Base-by-base conservation (phyloP, 23 tunicate species). In the Clavelina lepadiformis region DNA sequence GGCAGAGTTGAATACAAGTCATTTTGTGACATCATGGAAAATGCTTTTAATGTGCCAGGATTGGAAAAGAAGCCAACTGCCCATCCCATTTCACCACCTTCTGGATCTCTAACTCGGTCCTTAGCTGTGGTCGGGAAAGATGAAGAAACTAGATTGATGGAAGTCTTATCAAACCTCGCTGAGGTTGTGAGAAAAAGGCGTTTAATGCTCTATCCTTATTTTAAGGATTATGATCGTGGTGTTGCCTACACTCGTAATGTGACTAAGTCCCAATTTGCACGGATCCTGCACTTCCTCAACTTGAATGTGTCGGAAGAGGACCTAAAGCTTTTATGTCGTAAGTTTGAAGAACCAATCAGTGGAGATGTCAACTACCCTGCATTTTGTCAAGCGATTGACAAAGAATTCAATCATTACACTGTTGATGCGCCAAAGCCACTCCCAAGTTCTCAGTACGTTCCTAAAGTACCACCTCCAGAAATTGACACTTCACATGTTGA, bases 331-430 rank as follows among this genome's bases (percentile, higher is more conserved):
- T 36, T 89, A 28, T 89, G 89, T 24, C 35, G 67, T 24, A 89
- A 89, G 64, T 89, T 89, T 49, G 83, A 75, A 47, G 89, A 81
- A 63, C 97, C 97, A 26, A 75, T 56, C 54, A 81, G 89, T 56
- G 88, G 87, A 0, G 89, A 89, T 68, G 83, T 89, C 5, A 89
- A 78, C 52, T 89, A 89, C 57, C 91, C 91, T 7, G 97, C 97
- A 15, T 89, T 89, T 65, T 89, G 97, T 61, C 97, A 89, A 70
- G 89, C 78, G 3, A 69, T 89, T 35, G 97, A 89, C 54, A 61
- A 75, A 46, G 80, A 89, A 63, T 89, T 89, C 35, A 65, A 81
- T 55, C 97, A 89, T 56, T 81, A 89, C 33, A 81, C 84, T 1
- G 47, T 89, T 33, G 97, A 89, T 37, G 89, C 84, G 1, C 68